Evolutionary conservation across 2,888 invertebrate genomes (phyloP).

Genomic region (Ditylenchus weischeri): DNA sequence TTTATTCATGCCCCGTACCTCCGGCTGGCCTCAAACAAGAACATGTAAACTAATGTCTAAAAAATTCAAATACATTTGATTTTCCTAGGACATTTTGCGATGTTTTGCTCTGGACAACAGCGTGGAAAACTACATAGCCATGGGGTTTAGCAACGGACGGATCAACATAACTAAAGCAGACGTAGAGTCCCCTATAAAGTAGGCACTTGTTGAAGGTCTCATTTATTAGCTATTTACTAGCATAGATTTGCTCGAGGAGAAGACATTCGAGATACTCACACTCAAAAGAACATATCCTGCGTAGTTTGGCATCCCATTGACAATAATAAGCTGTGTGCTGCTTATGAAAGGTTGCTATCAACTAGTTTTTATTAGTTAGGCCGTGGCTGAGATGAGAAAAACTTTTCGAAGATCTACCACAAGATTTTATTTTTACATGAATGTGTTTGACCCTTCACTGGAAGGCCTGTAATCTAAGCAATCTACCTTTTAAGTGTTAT

Average conservation of each 20-base stretch:
- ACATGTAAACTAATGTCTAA: conserved; percentile 13
- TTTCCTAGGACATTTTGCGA: conserved; percentile 16
- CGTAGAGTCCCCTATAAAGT: conserved; percentile 15
- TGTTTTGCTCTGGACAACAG: conserved; percentile 28
- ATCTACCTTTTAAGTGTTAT: no score
- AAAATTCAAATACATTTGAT: conserved; percentile 5
- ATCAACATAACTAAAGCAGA: conserved; percentile 24
- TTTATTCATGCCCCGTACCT: conserved; percentile 1
- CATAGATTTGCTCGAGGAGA: conserved; percentile 18
- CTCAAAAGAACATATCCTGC: conserved; percentile 14
- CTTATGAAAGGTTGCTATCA: conserved; percentile 30
- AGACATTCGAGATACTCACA: conserved; percentile 18
- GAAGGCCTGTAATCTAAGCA: no score
- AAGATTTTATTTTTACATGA: no score
- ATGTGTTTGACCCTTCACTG: no score
- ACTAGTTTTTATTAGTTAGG: no score
- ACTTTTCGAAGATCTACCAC: no score
- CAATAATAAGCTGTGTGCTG: conserved; percentile 21
- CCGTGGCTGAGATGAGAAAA: no score
- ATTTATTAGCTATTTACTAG: conserved; percentile 10
- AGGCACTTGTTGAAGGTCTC: not conserved
- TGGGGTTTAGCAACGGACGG: conserved; percentile 29
- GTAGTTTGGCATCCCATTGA: conserved; percentile 22
- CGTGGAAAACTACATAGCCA: conserved; percentile 23
- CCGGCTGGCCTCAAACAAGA: conserved; percentile 17